A percentile compares a stretch with the other conserved stretches of the same genome.
These are phyloP conservation scores for Musca vetustissima DNA, from an alignment of 1,140 invertebrate genomes.

Conservation along the genomic window DNA sequence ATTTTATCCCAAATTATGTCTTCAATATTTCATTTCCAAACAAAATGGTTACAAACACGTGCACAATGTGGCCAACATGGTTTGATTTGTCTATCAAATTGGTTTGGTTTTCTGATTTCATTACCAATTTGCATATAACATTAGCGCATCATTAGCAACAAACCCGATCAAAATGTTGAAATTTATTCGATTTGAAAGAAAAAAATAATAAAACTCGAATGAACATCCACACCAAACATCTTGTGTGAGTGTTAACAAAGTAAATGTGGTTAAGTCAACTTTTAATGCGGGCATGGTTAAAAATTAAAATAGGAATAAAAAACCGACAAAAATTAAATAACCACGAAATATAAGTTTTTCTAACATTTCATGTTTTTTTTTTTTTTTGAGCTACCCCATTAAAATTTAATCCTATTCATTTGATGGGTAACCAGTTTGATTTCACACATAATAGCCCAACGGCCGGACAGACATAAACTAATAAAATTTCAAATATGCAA, in stretches of 20 bases:
- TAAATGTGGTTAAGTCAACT: too few species aligned
- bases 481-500: slow-evolving; percentile 7
- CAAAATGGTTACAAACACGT: too few species aligned
- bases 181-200: background rate
- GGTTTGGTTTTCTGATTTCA: too few species aligned
- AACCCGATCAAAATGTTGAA: background rate
- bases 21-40: too few species aligned
- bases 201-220: background rate
- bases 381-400: background rate
- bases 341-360: too few species aligned
- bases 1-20: too few species aligned
- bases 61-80: too few species aligned
- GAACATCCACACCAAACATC: too few species aligned
- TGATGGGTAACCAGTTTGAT: slow-evolving; percentile 9
- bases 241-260: background rate
- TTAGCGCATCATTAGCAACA: background rate
- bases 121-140: background rate
- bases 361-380: too few species aligned
- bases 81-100: too few species aligned
- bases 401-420: slow-evolving; percentile 4
- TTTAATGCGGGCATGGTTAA: background rate
- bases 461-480: background rate
- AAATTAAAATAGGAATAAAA: too few species aligned
- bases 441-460: slow-evolving; percentile 1
- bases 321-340: too few species aligned